phyloP scores from a whole-genome alignment of 2,888 invertebrate genomes.

The Chymomyza caudatula region DNA sequence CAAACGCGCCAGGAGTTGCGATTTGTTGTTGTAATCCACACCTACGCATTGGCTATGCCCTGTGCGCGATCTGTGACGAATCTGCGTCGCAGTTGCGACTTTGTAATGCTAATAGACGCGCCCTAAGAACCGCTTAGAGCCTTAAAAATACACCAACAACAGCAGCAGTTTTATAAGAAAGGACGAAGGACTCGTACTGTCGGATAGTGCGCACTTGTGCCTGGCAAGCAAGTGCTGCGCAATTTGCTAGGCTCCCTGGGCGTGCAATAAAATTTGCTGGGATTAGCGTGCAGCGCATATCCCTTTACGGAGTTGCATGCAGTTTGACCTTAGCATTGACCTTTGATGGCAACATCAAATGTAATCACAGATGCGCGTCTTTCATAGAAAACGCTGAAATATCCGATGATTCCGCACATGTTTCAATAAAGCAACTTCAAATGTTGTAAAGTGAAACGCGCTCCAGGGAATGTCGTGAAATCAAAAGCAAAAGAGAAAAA shows the following conservation, averaged over 20 bases:
- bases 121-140: slow-evolving; percentile 25
- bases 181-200: not conserved
- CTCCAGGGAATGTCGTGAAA: slow-evolving; percentile 38
- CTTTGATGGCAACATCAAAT: slow-evolving; percentile 29
- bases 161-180: not conserved
- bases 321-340: slow-evolving; percentile 36
- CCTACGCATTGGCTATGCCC: slow-evolving; percentile 52
- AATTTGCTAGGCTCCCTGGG: slow-evolving; percentile 35
- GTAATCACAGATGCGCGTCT: not conserved
- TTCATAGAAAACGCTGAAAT: not conserved
- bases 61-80: slow-evolving; percentile 36
- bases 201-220: not conserved
- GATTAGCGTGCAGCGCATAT: slow-evolving; percentile 8
- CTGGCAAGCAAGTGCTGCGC: slow-evolving; percentile 27
- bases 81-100: slow-evolving; percentile 7
- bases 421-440: not conserved
- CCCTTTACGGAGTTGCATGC: not conserved
- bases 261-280: slow-evolving; percentile 19
- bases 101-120: slow-evolving; percentile 47
- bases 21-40: slow-evolving; percentile 34
- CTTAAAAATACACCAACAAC: not conserved
- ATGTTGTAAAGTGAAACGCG: slow-evolving; percentile 36
- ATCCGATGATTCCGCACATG: not conserved
- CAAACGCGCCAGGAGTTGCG: slow-evolving; percentile 6
- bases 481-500: slow-evolving; percentile 31